Evolutionary conservation across 2,797 vertebrate genomes (phyloP), one percentile per base, ranked within the genome.

Genomic region (Sibirionetta formosa): DNA sequence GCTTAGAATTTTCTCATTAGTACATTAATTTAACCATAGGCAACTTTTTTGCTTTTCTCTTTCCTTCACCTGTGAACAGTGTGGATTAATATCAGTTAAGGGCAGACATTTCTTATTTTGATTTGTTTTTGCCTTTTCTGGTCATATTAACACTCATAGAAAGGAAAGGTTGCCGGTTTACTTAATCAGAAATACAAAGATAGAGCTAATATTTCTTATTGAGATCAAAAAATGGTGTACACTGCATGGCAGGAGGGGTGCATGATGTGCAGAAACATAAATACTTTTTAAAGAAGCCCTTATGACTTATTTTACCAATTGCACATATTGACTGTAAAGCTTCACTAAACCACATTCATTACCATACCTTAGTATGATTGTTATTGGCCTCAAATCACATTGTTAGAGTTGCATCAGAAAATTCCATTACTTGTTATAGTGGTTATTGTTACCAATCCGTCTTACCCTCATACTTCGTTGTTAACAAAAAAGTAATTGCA

Each of bases 401-500:
- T 22, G 36, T 27, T 24, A 18, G 35, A 82, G 94, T 73, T 75
- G 27, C 57, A 86, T 57, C 57, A 71, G 90, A 68, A 90, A 75
- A 90, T 63, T 84, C 17, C 14, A 92, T 94, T 92, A 82, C 63
- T 79, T 84, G 14, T 69, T 90, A 56, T 51, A 93, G 63, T 1
- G 8, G 69, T 87, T 84, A 75, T 64, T 80, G 50, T 81, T 75
- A 63, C 14, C 31, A 65, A 65, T 88, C 56, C 89, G 27, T 87
- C 46, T 86, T 84, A 76, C 77, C 7, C 64, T 66, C 82, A 85
- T 19, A 65, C 27, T 80, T 84, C 54, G 75, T 68, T 90, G 42
- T 51, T 83, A 75, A 36, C 14, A 73, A 80, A 93, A 94, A 92
- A 60, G 44, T 77, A 92, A 81, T 80, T 75, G 68, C n/a, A 81